phyloP scores from a whole-genome alignment of 1,140 invertebrate genomes.

The Lucilia cuprina region DNA sequence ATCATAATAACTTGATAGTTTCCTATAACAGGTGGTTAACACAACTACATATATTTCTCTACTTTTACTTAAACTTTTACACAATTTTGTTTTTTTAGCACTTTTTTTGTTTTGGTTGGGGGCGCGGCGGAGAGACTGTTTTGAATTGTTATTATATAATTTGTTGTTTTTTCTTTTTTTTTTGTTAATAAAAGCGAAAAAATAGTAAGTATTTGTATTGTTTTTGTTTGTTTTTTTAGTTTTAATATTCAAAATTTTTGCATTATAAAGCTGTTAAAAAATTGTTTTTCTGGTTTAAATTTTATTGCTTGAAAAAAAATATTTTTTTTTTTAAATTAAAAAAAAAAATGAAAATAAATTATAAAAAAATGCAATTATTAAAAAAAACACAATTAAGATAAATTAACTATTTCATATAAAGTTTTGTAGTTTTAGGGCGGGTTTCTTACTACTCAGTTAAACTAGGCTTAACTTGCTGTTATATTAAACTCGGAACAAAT shows the following conservation, averaged over 20 bases:
- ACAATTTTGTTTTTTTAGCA: conserved; percentile 9
- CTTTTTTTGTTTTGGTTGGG: too few relatives aligned
- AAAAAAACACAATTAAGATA: too few relatives aligned
- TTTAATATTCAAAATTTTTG: too few relatives aligned
- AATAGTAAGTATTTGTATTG: conserved; percentile 19
- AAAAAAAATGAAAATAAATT: conserved; percentile 12
- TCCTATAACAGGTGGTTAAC: too few relatives aligned
- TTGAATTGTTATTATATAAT: neutral
- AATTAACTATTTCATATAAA: neutral
- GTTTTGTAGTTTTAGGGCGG: conserved; percentile 35
- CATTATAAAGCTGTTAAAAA: conserved; percentile 38
- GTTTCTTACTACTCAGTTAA: too few relatives aligned
- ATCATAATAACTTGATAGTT: too few relatives aligned
- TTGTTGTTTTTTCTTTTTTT: neutral
- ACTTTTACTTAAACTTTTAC: too few relatives aligned
- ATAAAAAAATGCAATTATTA: conserved; percentile 26
- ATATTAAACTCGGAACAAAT: too few relatives aligned
- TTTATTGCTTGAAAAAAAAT: conserved; percentile 30
- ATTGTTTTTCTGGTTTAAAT: conserved; percentile 34
- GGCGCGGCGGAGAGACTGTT: too few relatives aligned
- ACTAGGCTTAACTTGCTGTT: too few relatives aligned
- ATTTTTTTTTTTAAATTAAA: conserved; percentile 21
- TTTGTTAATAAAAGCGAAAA: conserved; percentile 12
- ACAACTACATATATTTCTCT: too few relatives aligned
- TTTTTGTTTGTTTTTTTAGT: conserved; percentile 25